phyloP scores from a whole-genome alignment of 1,140 invertebrate species.

The Nylanderia fulva region DNA sequence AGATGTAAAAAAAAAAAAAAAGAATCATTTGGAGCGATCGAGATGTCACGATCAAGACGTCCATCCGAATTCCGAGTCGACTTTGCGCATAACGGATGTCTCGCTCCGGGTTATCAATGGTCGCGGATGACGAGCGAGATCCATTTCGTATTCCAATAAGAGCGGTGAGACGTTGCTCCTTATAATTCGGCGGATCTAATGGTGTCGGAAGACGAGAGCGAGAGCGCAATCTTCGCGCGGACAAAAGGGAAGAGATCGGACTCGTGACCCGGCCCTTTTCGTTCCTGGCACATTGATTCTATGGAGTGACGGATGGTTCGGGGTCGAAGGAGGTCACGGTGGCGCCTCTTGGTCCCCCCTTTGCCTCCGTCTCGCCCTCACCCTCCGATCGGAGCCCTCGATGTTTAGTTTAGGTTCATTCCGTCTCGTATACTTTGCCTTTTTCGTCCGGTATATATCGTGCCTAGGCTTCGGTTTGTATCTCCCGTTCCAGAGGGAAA shows the following conservation, averaged over 20 bases:
- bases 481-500: slow-evolving; percentile 61
- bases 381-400: slow-evolving; percentile 12
- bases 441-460: slow-evolving; percentile 19
- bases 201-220: slow-evolving; percentile 60
- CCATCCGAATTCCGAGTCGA: neutral
- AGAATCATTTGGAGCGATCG: slow-evolving; percentile 22
- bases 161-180: slow-evolving; percentile 47
- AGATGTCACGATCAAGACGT: slow-evolving; percentile 30
- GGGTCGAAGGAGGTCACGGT: slow-evolving; percentile 74
- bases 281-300: slow-evolving; percentile 77
- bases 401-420: slow-evolving; percentile 69
- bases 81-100: slow-evolving; percentile 11
- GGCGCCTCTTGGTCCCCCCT: slow-evolving; percentile 67
- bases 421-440: slow-evolving; percentile 48
- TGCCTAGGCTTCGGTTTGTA: slow-evolving; percentile 50
- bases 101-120: slow-evolving; percentile 39
- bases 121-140: slow-evolving; percentile 45
- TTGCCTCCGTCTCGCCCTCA: neutral
- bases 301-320: slow-evolving; percentile 75
- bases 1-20: neutral
- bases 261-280: slow-evolving; percentile 76
- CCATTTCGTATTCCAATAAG: slow-evolving; percentile 59
- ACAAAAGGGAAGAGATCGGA: slow-evolving; percentile 67
- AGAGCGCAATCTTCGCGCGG: slow-evolving; percentile 53
- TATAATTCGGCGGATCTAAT: slow-evolving; percentile 63